Evolutionary conservation across 2,113 vertebrate species (phyloP), one percentile per base, ranked within the genome.

Genomic region (Bombycilla garrulus): DNA sequence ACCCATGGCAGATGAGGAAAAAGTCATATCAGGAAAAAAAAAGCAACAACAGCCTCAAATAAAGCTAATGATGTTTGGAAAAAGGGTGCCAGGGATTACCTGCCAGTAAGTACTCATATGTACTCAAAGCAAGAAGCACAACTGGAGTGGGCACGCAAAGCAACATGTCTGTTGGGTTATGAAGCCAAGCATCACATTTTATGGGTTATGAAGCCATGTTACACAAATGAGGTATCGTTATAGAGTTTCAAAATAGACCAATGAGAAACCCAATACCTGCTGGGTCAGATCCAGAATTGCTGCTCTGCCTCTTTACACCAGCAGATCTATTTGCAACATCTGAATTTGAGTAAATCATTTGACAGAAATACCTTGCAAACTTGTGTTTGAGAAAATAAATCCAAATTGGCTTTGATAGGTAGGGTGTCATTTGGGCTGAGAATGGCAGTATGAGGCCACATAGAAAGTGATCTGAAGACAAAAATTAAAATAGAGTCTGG

Each of bases 331-430:
- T 86, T 90, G 85, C 92, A 92, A 81, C 88, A 92, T 92, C 85
- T 78, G 79, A 92, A 96, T 51, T 61, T 45, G 56, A 95, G 92
- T 90, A 93, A 96, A 88, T 81, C 25, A 33, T 86, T 88, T 92
- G 79, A 86, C 83, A 93, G 78, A 93, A 92, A 84, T 83, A 87
- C 54, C 77, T 94, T 89, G 87, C 95, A 95, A 96, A 96, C 90
- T 93, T 87, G 81, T 56, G 71, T 83, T 94, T 97, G 87, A 96
- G 95, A 95, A 97, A 97, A 97, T 79, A 96, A 97, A 96, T 97
- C 97, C 80, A 94, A 86, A 81, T 95, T 74, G 84, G 84, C 86
- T 95, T 83, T 90, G 86, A 96, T 93, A 91, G 96, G 91, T 96
- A 82, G 67, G 72, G 69, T 90, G 93, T 96, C 87, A 94, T 81